Evolutionary conservation across 92 coral and sea anemone genomes (phyloP), one percentile per base, ranked within the genome.

Genomic region (Palythoa caribaeorum): DNA sequence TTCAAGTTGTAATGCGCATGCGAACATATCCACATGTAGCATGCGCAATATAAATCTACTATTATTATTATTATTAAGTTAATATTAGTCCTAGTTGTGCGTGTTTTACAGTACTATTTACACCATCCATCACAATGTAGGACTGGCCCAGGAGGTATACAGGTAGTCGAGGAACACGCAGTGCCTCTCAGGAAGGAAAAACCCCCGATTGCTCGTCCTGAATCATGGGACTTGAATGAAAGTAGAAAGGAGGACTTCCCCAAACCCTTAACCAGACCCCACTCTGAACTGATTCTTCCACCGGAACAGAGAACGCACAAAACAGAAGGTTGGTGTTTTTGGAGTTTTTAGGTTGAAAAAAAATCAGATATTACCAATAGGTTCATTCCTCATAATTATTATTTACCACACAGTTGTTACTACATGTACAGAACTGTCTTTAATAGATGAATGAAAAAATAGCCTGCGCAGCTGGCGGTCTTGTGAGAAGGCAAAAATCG

Each of bases 121-220:
- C 44, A 28, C 44, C 39, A 47, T 50, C 62, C 71, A 14, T 28
- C 63, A 37, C 40, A 9, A 16, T 38, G 35, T 71, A 81, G 86
- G 62, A 81, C 86, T 14, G 86, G 86, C 44, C 86, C 86, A 21
- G 86, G 86, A 81, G 86, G 86, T 19, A 65, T 66, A 69, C 76
- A 81, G 47, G 51, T 81, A 15, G 63, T 47, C 5, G 86, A 81
- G 35, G 76, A 81, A 16, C 86, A 81, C 62, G 13, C 55, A 28
- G 86, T 81, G 17, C 86, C 86, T 4, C 50, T 81, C 19, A 71
- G 86, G 48, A 76, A 63, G 17, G 76, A 47, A 36, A 40, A 62
- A 14, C 86, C 86, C 16, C 86, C 86, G 7, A 81, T 81, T 44
- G 86, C 86, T 66, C 86, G 86, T 5, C 86, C 86, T 3, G 86